Evolutionary conservation across 2,888 invertebrate species (phyloP).

Genomic region (Charanyca ferruginea): DNA sequence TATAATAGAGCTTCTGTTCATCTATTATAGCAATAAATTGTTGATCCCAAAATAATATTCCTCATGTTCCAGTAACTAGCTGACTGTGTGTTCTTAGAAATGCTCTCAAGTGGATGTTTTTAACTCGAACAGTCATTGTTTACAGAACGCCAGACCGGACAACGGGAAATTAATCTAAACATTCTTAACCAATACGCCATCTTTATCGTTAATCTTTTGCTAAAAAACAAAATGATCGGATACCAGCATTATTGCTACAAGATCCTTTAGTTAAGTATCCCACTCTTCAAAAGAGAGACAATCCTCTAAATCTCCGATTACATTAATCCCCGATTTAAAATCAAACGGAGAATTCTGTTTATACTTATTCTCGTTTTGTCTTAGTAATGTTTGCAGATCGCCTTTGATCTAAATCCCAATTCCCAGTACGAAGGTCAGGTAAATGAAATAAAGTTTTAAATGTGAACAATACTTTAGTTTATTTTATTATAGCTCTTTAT

Average conservation of each 20-base stretch:
- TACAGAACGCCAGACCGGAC: slow-evolving; percentile 33
- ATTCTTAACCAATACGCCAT: slow-evolving; percentile 28
- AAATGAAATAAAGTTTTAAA: slow-evolving; percentile 71
- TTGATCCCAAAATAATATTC: slow-evolving; percentile 53
- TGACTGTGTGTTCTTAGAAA: slow-evolving; percentile 49
- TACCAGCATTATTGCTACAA: background rate
- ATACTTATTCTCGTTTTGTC: slow-evolving; percentile 18
- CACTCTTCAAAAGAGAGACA: slow-evolving; percentile 22
- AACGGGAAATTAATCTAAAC: slow-evolving; percentile 35
- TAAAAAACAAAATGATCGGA: slow-evolving; percentile 24
- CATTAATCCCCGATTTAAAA: slow-evolving; percentile 31
- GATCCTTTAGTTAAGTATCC: slow-evolving; percentile 7
- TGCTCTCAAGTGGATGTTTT: slow-evolving; percentile 32
- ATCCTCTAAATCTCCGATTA: slow-evolving; percentile 37
- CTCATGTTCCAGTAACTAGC: slow-evolving; percentile 31
- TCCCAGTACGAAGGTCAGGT: slow-evolving; percentile 60
- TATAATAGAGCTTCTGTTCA: slow-evolving; percentile 25
- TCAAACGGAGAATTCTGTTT: slow-evolving; percentile 18
- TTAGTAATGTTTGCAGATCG: slow-evolving; percentile 10
- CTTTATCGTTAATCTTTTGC: slow-evolving; percentile 44
- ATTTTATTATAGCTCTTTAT: slow-evolving; percentile 80
- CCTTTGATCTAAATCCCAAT: slow-evolving; percentile 11
- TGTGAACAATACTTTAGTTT: slow-evolving; percentile 82
- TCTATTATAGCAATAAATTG: slow-evolving; percentile 50
- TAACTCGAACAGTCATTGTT: slow-evolving; percentile 48